phyloP scores from a whole-genome alignment of 2,797 vertebrate species.

The Ambastaia sidthimunki region DNA sequence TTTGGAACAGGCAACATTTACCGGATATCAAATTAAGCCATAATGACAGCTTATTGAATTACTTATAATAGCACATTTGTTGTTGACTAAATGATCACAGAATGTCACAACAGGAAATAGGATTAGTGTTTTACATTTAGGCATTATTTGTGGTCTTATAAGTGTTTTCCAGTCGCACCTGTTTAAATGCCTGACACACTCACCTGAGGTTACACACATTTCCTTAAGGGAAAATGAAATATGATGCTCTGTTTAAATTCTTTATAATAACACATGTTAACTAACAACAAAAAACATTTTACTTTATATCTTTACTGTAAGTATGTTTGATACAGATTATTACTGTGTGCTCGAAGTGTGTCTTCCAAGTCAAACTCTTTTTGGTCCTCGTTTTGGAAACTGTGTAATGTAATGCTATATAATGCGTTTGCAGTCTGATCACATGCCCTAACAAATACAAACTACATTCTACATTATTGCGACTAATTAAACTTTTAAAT shows the following conservation, averaged over 20 bases:
- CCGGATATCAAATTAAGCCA: background rate
- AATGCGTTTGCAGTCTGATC: background rate
- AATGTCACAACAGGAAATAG: background rate
- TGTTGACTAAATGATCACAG: background rate
- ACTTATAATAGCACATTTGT: background rate
- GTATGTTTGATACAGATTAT: too few species aligned
- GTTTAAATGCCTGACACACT: slow-evolving; percentile 21
- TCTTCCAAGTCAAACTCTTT: background rate
- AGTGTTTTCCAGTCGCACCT: slow-evolving; percentile 23
- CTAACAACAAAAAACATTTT: too few species aligned
- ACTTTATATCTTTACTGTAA: too few species aligned
- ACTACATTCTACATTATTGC: background rate
- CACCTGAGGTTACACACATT: slow-evolving; percentile 3
- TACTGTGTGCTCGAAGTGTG: background rate
- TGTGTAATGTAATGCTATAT: too few species aligned
- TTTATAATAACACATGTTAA: background rate
- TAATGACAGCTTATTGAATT: background rate
- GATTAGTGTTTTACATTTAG: background rate
- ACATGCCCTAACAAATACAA: background rate
- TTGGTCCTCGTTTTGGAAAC: background rate
- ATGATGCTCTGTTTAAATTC: background rate
- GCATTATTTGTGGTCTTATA: background rate
- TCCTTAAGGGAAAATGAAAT: background rate
- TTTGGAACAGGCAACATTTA: background rate
- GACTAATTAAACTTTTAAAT: too few species aligned